Conservation (phyloP, 2,888 invertebrate genomes). For the Macrophya alboannulata region DNA sequence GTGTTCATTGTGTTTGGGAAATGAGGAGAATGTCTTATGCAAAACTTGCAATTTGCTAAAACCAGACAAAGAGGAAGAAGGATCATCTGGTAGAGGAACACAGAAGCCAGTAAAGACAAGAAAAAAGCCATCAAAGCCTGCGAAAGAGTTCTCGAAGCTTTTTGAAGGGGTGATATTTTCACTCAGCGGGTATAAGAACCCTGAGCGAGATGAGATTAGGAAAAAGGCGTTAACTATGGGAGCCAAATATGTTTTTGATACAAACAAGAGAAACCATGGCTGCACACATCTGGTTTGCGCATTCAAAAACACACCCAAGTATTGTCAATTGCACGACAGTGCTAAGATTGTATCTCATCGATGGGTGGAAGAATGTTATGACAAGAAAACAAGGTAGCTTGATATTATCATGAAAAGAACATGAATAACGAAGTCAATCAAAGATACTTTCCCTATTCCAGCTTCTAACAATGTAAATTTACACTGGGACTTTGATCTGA, state of each 20-base stretch:
- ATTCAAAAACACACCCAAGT: slow-evolving; percentile 77
- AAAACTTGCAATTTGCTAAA: slow-evolving; percentile 67
- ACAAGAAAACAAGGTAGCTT: slow-evolving; percentile 73
- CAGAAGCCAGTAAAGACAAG: neutral
- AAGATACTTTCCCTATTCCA: neutral
- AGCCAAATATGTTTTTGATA: slow-evolving; percentile 74
- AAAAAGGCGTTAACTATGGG: slow-evolving; percentile 77
- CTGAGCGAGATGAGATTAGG: slow-evolving; percentile 75
- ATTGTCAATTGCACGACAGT: slow-evolving; percentile 71
- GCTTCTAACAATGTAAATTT: neutral
- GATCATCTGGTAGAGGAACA: neutral
- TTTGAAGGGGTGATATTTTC: slow-evolving; percentile 73
- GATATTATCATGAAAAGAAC: slow-evolving; percentile 25
- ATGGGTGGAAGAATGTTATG: slow-evolving; percentile 75
- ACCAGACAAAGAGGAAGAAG: slow-evolving; percentile 57
- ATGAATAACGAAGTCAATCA: neutral
- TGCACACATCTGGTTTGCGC: slow-evolving; percentile 77
- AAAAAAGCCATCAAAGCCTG: slow-evolving; percentile 42
- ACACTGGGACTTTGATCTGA: slow-evolving; percentile 7
- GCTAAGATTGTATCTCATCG: slow-evolving; percentile 74
- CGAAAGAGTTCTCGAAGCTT: slow-evolving; percentile 70
- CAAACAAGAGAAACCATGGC: slow-evolving; percentile 72
- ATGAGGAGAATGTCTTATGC: slow-evolving; percentile 69
- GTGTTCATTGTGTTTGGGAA: slow-evolving; percentile 66
- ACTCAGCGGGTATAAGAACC: slow-evolving; percentile 77